Conservation (phyloP, 2,113 vertebrate species). For the Neotragus moschatus region DNA sequence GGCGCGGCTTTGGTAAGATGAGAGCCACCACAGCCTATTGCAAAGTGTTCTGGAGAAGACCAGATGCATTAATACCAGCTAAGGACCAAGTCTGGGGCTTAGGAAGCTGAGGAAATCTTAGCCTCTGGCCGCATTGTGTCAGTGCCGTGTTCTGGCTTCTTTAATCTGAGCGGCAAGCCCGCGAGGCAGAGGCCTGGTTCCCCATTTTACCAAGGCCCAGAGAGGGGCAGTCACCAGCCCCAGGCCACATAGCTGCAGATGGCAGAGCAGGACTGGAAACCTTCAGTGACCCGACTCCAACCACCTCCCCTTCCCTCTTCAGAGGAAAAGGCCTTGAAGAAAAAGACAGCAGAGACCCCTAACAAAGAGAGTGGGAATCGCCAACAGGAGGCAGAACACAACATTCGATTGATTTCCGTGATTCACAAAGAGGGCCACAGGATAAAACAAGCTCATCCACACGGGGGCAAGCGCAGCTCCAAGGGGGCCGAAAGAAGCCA, state of each 20-base stretch:
- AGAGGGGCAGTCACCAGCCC: neutral
- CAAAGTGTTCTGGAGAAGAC: neutral
- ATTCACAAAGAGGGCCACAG: neutral
- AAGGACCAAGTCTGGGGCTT: neutral
- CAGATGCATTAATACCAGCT: neutral
- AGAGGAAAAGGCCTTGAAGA: neutral
- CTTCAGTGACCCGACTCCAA: neutral
- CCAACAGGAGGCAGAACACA: neutral
- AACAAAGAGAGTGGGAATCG: neutral
- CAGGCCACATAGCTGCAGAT: neutral
- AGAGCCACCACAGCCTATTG: no score
- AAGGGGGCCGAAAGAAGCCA: neutral
- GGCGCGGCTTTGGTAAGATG: neutral
- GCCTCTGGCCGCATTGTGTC: neutral
- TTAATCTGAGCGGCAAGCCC: neutral
- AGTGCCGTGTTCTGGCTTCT: neutral
- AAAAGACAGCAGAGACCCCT: neutral
- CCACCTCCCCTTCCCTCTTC: neutral
- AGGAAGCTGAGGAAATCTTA: neutral
- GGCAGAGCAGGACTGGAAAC: neutral
- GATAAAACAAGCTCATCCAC: neutral
- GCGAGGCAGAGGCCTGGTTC: neutral
- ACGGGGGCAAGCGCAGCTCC: neutral
- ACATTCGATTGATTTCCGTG: accelerated
- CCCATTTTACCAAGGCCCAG: neutral